A percentile compares a stretch with the other conserved stretches of the same genome.
phyloP scores from a whole-genome alignment of 2,888 invertebrate species.

The Suillia variegata region DNA sequence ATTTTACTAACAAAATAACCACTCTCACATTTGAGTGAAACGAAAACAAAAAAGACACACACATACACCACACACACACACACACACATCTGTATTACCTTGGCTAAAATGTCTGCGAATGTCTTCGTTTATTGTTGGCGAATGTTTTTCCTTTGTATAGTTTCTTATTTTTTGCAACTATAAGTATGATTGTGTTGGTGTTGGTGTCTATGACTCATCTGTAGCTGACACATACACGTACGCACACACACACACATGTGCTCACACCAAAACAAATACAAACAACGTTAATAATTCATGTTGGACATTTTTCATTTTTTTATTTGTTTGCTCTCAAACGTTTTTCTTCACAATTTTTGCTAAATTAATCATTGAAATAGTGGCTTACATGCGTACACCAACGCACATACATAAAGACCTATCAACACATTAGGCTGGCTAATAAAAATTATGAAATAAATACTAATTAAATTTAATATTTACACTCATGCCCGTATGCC shows the following conservation, averaged over 20 bases:
- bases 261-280: neutral
- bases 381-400: neutral
- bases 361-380: conserved; percentile 1
- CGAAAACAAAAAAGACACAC: no score
- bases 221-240: neutral
- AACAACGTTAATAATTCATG: neutral
- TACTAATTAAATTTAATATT: no score
- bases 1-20: no score
- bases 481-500: no score
- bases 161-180: no score
- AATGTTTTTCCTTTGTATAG: neutral
- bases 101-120: neutral
- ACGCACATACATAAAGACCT: neutral
- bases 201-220: neutral
- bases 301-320: neutral
- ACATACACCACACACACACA: neutral
- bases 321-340: neutral
- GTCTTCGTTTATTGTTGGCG: neutral
- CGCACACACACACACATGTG: neutral
- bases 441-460: no score
- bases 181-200: neutral
- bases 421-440: neutral
- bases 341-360: neutral
- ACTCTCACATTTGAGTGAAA: no score
- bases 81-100: neutral